These are phyloP conservation scores for Myioborus melanocephalus DNA, from an alignment of 2,797 vertebrate species.

Conservation along the genomic window DNA sequence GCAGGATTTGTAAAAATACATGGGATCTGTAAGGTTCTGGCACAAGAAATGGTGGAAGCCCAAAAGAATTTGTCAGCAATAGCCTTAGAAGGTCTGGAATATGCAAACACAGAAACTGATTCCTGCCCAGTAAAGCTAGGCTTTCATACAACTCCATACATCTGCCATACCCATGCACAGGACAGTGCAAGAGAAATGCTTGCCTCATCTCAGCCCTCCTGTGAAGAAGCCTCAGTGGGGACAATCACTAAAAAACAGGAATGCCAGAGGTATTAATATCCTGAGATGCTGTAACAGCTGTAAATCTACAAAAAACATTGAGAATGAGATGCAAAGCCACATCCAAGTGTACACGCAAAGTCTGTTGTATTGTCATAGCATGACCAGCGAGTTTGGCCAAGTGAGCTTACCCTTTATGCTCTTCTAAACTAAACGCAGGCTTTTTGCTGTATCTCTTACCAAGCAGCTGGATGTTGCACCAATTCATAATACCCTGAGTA, in stretches of 20 bases:
- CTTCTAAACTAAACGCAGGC: not conserved
- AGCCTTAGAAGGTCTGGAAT: not conserved
- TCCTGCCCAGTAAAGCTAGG: not conserved
- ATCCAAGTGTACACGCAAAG: not conserved
- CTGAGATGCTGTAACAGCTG: not conserved
- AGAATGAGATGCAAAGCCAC: not conserved
- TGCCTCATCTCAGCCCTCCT: not conserved
- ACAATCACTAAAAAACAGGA: not conserved
- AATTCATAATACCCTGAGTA: not conserved
- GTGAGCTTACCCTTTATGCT: not conserved
- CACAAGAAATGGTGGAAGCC: not conserved
- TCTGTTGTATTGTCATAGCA: not conserved
- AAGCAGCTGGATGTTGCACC: not conserved
- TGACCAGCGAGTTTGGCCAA: not conserved
- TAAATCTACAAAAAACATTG: not conserved
- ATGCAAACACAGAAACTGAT: not conserved
- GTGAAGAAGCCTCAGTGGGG: not conserved
- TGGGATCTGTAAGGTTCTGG: not conserved
- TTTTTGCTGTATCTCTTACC: not conserved
- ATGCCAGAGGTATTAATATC: not conserved
- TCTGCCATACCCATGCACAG: no score
- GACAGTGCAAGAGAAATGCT: not conserved
- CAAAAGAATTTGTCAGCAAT: not conserved
- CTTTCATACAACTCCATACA: not conserved
- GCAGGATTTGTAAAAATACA: not conserved